Evolutionary conservation across 2,113 vertebrate species (phyloP).

Genomic region (Maccullochella peelii): DNA sequence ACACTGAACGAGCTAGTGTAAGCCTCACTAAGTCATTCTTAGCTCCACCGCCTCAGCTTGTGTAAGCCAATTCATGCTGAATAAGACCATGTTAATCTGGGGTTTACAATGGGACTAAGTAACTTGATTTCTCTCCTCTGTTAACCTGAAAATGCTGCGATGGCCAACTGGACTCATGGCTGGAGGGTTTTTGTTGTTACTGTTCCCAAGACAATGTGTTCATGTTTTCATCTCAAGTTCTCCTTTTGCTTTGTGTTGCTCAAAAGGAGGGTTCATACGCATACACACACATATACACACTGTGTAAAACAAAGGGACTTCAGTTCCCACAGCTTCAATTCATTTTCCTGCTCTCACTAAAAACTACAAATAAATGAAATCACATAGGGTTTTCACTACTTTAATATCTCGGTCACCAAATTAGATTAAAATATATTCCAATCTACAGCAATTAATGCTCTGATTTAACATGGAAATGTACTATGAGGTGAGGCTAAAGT

Average conservation of each 20-base stretch:
- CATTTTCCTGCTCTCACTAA: not conserved
- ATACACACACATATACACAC: not conserved
- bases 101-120: slow-evolving; percentile 74
- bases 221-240: slow-evolving; percentile 45
- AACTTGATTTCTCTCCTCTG: slow-evolving; percentile 75
- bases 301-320: not conserved
- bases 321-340: slow-evolving; percentile 14
- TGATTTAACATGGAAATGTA: not conserved
- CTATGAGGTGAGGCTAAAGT: not conserved
- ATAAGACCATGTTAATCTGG: slow-evolving; percentile 82
- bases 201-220: slow-evolving; percentile 64
- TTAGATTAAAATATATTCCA: slow-evolving; percentile 10
- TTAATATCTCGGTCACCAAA: not conserved
- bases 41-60: slow-evolving; percentile 72
- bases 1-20: slow-evolving; percentile 76
- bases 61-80: slow-evolving; percentile 80
- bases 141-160: slow-evolving; percentile 71
- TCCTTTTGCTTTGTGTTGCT: slow-evolving; percentile 6
- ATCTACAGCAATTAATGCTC: not conserved
- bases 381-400: not conserved
- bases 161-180: slow-evolving; percentile 71
- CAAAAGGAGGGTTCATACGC: not conserved
- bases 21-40: slow-evolving; percentile 80
- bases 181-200: slow-evolving; percentile 66
- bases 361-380: slow-evolving; percentile 9